A percentile compares a stretch with the other conserved stretches of the same genome.
These are phyloP conservation scores for Dromaius novaehollandiae DNA, from an alignment of 2,113 vertebrate genomes.

Conservation along the genomic window DNA sequence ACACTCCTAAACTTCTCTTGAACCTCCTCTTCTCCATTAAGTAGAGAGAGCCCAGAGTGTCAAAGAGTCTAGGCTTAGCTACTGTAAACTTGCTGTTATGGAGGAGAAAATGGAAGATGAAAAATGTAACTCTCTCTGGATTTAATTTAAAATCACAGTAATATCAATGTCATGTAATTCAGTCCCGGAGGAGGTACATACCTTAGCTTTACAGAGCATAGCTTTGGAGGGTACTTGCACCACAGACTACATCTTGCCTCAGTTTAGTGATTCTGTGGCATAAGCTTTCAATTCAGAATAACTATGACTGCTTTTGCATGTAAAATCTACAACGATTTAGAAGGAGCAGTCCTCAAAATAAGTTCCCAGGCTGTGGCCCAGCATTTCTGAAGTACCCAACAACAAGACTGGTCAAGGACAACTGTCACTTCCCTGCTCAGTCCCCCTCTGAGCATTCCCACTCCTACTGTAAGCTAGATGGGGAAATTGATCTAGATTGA, in stretches of 20 bases:
- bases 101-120: not conserved
- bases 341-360: not conserved
- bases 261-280: not conserved
- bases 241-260: not conserved
- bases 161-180: not conserved
- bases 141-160: not conserved
- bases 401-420: not conserved
- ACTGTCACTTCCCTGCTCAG: rapidly evolving
- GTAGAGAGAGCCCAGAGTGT: not conserved
- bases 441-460: not conserved
- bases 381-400: not conserved
- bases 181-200: not conserved
- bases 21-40: not conserved
- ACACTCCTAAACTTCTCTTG: rapidly evolving
- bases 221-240: not conserved
- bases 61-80: not conserved
- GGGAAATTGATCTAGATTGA: not conserved
- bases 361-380: not conserved
- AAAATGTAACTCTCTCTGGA: not conserved
- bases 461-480: not conserved
- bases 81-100: not conserved
- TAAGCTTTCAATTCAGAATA: not conserved
- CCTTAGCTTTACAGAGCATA: not conserved
- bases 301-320: not conserved
- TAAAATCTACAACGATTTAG: not conserved